Percentiles rank a stretch among this genome's conserved stretches.
Conservation (phyloP, 2,797 vertebrate species). For the Enteromius mattozi region DNA sequence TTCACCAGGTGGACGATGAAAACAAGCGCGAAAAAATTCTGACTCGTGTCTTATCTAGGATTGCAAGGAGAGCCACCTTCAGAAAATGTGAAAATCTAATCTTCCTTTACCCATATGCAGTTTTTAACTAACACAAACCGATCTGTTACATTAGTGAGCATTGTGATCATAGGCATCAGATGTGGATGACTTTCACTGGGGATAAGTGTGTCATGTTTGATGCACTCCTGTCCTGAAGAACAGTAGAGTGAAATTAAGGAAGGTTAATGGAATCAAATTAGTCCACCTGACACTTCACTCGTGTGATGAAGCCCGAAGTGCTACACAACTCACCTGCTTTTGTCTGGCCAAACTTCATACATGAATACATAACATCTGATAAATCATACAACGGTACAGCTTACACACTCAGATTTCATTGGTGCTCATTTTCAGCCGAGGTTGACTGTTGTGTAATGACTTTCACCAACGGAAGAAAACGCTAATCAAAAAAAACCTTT, state of each 20-base stretch:
- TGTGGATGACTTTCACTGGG: slow-evolving; percentile 1
- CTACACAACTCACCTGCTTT: slow-evolving; percentile 23
- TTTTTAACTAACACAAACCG: neutral
- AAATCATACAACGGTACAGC: slow-evolving; percentile 31
- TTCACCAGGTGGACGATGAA: too few species aligned
- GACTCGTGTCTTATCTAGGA: neutral
- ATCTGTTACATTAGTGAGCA: neutral
- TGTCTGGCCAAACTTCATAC: slow-evolving; percentile 13
- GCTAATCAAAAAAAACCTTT: neutral
- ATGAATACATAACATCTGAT: slow-evolving; percentile 37
- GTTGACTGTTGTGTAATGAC: slow-evolving; percentile 4
- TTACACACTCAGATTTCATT: slow-evolving; percentile 26
- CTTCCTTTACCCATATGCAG: neutral
- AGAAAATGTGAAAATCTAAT: neutral
- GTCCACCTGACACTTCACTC: slow-evolving; percentile 45
- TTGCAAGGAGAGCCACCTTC: neutral
- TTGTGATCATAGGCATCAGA: neutral
- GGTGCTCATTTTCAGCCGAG: neutral
- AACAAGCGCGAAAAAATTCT: neutral
- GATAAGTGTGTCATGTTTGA: slow-evolving; percentile 14
- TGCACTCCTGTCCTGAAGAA: neutral
- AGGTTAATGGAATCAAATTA: slow-evolving; percentile 43
- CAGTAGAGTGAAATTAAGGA: slow-evolving; percentile 36
- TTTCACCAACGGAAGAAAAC: slow-evolving; percentile 24
- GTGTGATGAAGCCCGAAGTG: slow-evolving; percentile 2